phyloP scores from a whole-genome alignment of 2,888 invertebrate genomes.

The Leucoma salicis region DNA sequence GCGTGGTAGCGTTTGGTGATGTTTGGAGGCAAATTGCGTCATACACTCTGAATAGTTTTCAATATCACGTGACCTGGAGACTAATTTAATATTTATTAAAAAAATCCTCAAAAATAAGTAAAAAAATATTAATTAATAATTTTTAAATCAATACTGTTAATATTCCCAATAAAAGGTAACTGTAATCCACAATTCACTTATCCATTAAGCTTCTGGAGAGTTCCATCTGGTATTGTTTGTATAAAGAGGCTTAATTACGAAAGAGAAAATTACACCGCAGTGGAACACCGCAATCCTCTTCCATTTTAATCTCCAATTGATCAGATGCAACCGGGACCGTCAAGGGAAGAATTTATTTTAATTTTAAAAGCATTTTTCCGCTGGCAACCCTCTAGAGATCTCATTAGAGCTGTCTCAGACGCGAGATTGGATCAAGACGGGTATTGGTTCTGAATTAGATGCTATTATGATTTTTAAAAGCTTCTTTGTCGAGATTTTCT shows the following conservation, averaged over 20 bases:
- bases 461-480: conserved; percentile 29
- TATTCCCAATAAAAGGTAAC: no score
- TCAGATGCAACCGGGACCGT: conserved; percentile 44
- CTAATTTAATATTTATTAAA: no score
- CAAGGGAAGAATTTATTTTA: conserved; percentile 54
- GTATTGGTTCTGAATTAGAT: conserved; percentile 28
- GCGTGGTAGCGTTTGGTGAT: no score
- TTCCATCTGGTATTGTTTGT: conserved; percentile 17
- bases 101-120: no score
- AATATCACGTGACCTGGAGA: no score
- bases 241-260: conserved; percentile 43
- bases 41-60: no score
- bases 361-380: conserved; percentile 59
- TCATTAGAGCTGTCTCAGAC: conserved; percentile 51
- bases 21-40: no score
- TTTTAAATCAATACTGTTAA: no score
- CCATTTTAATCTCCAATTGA: conserved; percentile 62
- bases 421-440: conserved; percentile 19
- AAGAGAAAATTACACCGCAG: conserved; percentile 37
- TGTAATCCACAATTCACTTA: conserved; percentile 9
- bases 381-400: conserved; percentile 53
- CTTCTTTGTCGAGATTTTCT: conserved; percentile 5
- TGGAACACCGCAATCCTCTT: conserved; percentile 48
- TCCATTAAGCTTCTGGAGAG: conserved; percentile 5
- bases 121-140: no score